Base-by-base conservation (phyloP, 2,888 invertebrate genomes). In the Cephus rjabovi region DNA sequence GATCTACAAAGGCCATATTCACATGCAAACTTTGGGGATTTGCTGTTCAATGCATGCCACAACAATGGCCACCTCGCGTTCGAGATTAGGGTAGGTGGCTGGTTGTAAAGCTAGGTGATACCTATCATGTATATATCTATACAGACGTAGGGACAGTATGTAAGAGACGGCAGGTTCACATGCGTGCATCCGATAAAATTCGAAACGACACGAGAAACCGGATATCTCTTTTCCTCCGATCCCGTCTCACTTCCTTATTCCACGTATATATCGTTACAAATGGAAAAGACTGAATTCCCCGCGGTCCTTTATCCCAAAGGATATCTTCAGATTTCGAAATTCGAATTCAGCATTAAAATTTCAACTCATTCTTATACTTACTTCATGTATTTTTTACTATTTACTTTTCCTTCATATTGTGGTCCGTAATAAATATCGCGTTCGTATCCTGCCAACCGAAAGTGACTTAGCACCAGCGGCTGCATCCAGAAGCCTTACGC, bases 1-100 rank as follows among this genome's bases (percentile, higher is more conserved):
- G 74, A 76, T 73, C 74, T 77, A 76, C 69, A 77, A 79, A 73
- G 74, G 76, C 56, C 23, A 35, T n/a, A 79, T 79, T 79, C 79
- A 79, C 37, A 77, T 79, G 79, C 79, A 77, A 79, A 79, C 40
- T 74, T 74, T 69, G 33, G 70, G 76, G 35, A 76, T 71, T 73
- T 69, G 73, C 56, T 34, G 69, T 33, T 34, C 73, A 33, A 76
- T 34, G 40, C 12, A 35, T 12, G 34, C n/a, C 12, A 69, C 69
- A 56, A 76, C 78, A 78, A 78, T 76, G 68, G 76, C 76, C 23
- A 23, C 56, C 31, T 34, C 74, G 35, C 31, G 73, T 74, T 35
- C 33, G 73, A 74, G 79, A 79, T 77, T 77, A 74, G 33, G 73
- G 74, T 73, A 73, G 74, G 34, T 12, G 69, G 34, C 9, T 12